Conservation (phyloP, 2,113 vertebrate species). For the Aldabrachelys gigantea region DNA sequence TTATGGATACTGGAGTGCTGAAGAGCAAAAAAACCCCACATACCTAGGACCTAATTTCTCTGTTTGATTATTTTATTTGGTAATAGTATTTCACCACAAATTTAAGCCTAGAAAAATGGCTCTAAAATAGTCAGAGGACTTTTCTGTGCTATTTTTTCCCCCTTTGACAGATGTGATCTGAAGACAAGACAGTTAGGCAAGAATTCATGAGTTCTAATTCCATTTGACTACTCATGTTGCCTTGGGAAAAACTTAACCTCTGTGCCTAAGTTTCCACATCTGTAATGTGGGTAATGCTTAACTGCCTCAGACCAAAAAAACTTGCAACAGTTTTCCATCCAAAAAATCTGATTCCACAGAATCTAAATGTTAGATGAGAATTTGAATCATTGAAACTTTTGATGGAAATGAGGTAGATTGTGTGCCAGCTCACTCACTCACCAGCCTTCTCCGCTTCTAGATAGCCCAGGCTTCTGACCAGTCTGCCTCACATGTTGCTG, state of each 20-base stretch:
- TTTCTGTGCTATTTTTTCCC: background rate
- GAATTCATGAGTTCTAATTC: background rate
- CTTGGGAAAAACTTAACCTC: background rate
- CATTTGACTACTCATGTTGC: background rate
- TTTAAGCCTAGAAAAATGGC: background rate
- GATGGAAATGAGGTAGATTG: background rate
- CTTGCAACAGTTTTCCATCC: background rate
- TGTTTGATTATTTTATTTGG: background rate
- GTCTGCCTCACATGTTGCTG: background rate
- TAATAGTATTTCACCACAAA: background rate
- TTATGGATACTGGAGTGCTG: background rate
- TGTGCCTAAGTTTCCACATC: background rate
- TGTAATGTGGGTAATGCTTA: background rate
- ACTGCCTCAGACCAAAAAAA: background rate
- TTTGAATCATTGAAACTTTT: background rate
- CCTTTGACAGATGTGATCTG: background rate
- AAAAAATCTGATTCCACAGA: background rate
- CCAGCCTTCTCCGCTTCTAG: background rate
- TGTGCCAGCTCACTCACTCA: background rate
- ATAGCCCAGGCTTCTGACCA: background rate
- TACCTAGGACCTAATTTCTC: background rate
- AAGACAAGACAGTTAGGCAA: background rate
- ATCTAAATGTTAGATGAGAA: background rate
- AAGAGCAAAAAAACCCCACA: background rate
- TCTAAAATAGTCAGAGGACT: background rate